These are phyloP conservation scores for Unio delphinus DNA, from an alignment of 2,888 invertebrate genomes.

Conservation along the genomic window DNA sequence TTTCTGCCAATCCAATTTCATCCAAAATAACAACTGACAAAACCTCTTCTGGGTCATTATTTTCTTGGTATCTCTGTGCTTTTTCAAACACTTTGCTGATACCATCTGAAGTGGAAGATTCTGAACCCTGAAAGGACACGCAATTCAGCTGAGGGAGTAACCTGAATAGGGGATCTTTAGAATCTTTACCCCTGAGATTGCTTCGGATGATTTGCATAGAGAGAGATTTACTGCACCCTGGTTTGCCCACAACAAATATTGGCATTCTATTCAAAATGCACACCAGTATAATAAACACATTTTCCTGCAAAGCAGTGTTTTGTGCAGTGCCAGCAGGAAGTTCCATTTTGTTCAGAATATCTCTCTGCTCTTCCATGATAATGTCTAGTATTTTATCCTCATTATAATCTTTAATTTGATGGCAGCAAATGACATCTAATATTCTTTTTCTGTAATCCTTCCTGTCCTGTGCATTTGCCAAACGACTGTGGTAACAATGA, in stretches of 20 bases:
- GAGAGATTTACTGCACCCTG: constrained; percentile 56
- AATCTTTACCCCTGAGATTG: constrained; percentile 50
- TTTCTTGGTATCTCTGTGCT: constrained; percentile 42
- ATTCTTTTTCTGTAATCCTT: constrained; percentile 18
- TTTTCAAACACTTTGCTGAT: constrained; percentile 55
- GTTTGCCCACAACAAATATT: constrained; percentile 54
- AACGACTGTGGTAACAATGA: constrained; percentile 36
- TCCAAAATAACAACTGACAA: constrained; percentile 55
- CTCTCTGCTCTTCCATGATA: constrained; percentile 37
- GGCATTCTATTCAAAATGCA: constrained; percentile 50
- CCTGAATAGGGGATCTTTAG: constrained; percentile 41
- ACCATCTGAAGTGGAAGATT: constrained; percentile 56
- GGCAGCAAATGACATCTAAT: constrained; percentile 6
- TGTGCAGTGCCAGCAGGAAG: constrained; percentile 46
- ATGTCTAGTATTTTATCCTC: constrained; percentile 21
- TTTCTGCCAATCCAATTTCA: constrained; percentile 59
- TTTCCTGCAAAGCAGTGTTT: constrained; percentile 49
- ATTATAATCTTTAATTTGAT: neutral
- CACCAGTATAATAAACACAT: constrained; percentile 51
- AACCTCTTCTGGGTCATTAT: constrained; percentile 31
- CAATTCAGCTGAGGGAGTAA: constrained; percentile 41
- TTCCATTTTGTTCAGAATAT: constrained; percentile 45
- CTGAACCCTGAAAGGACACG: constrained; percentile 54
- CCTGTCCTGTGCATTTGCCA: constrained; percentile 16
- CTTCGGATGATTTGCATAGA: constrained; percentile 49